A percentile compares a stretch with the other conserved stretches of the same genome.
Evolutionary conservation across 2,797 vertebrate genomes (phyloP).

Genomic region (Phalanger gymnotis): DNA sequence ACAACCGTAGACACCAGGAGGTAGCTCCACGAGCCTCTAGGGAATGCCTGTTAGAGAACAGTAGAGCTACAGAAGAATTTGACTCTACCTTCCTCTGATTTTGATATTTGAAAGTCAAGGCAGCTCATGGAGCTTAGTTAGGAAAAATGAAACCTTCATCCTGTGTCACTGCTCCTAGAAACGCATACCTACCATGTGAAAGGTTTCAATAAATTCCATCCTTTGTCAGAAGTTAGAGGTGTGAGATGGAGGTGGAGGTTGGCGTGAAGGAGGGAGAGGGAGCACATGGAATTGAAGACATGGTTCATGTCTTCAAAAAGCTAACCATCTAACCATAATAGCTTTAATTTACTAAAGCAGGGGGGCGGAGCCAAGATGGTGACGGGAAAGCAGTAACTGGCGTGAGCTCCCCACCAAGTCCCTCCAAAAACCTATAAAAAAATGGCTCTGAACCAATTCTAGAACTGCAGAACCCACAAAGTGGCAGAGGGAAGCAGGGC

Average conservation of each 20-base stretch:
- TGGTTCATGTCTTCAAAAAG: not conserved
- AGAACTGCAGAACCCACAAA: too few species aligned
- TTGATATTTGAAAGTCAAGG: not conserved
- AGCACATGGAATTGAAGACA: not conserved
- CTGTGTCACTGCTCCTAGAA: not conserved
- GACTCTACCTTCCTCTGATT: not conserved
- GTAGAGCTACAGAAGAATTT: not conserved
- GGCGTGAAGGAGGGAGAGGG: too few species aligned
- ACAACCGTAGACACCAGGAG: not conserved
- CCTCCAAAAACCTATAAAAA: too few species aligned
- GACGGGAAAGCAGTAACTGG: too few species aligned
- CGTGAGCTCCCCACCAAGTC: too few species aligned
- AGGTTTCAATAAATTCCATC: not conserved
- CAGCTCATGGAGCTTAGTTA: not conserved
- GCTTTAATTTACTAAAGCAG: not conserved
- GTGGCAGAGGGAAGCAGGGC: too few species aligned
- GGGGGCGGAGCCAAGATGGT: too few species aligned
- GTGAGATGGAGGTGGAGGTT: not conserved
- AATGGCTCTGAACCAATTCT: too few species aligned
- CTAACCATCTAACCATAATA: not conserved
- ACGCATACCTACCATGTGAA: not conserved
- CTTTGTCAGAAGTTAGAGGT: not conserved
- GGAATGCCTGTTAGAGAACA: not conserved
- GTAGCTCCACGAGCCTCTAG: not conserved
- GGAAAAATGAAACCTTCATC: not conserved